Conservation (phyloP, 2,888 invertebrate species). For the Xestia sexstrigata region DNA sequence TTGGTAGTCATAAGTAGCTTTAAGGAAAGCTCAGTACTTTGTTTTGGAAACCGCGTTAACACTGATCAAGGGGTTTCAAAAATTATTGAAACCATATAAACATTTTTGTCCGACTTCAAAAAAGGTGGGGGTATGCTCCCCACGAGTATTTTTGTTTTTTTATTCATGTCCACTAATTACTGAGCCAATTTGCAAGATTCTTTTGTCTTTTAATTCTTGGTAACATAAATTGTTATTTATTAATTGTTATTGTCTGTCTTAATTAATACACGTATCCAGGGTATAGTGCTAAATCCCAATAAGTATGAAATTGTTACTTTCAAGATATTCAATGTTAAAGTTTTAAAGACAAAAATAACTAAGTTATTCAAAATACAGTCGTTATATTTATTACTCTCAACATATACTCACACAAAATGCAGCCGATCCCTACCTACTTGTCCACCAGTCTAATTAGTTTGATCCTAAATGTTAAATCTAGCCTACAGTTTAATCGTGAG, state of each 20-base stretch:
- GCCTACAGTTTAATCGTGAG: not conserved
- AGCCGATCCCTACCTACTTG: not conserved
- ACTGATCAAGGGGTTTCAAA: conserved; percentile 14
- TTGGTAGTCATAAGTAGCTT: conserved; percentile 41
- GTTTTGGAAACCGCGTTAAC: conserved; percentile 23
- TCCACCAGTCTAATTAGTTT: not conserved
- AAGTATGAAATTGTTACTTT: no score
- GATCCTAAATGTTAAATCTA: not conserved
- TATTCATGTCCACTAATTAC: not conserved
- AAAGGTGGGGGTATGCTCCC: not conserved
- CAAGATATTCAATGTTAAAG: no score
- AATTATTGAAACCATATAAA: not conserved
- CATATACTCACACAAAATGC: not conserved
- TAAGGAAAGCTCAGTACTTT: conserved; percentile 41
- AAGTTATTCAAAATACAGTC: no score
- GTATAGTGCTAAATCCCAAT: no score
- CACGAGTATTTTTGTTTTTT: not conserved
- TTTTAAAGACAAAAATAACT: no score
- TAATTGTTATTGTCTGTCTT: not conserved
- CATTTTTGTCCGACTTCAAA: not conserved
- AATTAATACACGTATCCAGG: not conserved
- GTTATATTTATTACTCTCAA: no score
- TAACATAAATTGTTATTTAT: not conserved
- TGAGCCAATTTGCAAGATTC: not conserved
- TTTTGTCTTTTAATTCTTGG: not conserved